These are phyloP conservation scores for Callionymus lyra DNA, from an alignment of 2,113 vertebrate species.

Conservation along the genomic window DNA sequence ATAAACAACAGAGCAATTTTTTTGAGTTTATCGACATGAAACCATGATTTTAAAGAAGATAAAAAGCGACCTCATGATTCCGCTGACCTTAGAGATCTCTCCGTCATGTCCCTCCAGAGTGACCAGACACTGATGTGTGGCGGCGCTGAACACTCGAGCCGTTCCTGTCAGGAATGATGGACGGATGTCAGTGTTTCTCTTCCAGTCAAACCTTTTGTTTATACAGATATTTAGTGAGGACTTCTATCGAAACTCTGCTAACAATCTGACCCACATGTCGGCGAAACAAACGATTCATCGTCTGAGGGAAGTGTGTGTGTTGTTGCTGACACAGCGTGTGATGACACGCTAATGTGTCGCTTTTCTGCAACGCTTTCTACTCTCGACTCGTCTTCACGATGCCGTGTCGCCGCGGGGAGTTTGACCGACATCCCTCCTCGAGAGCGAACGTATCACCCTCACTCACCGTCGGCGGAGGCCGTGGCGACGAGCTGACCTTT, in stretches of 20 bases:
- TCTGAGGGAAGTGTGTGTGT: too few relatives aligned
- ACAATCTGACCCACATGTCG: too few relatives aligned
- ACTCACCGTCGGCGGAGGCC: constrained; percentile 85
- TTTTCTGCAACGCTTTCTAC: too few relatives aligned
- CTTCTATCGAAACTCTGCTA: too few relatives aligned
- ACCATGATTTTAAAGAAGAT: background rate
- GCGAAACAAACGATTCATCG: too few relatives aligned
- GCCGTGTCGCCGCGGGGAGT: too few relatives aligned
- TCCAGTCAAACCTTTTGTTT: background rate
- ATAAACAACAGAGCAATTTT: too few relatives aligned
- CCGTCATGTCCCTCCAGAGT: constrained; percentile 80
- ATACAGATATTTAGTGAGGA: background rate
- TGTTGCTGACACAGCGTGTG: too few relatives aligned
- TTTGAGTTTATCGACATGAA: background rate
- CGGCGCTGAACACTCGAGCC: constrained; percentile 74
- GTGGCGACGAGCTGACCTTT: constrained; percentile 81
- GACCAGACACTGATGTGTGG: constrained; percentile 73
- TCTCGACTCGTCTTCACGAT: too few relatives aligned
- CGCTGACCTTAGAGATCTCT: constrained; percentile 88
- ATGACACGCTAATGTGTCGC: too few relatives aligned
- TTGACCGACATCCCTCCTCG: too few relatives aligned
- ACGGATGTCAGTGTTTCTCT: background rate
- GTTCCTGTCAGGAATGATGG: constrained; percentile 65
- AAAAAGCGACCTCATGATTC: background rate
- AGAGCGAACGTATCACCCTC: too few relatives aligned